Evolutionary conservation across 2,797 vertebrate genomes (phyloP).

Genomic region (Anguilla megastoma): DNA sequence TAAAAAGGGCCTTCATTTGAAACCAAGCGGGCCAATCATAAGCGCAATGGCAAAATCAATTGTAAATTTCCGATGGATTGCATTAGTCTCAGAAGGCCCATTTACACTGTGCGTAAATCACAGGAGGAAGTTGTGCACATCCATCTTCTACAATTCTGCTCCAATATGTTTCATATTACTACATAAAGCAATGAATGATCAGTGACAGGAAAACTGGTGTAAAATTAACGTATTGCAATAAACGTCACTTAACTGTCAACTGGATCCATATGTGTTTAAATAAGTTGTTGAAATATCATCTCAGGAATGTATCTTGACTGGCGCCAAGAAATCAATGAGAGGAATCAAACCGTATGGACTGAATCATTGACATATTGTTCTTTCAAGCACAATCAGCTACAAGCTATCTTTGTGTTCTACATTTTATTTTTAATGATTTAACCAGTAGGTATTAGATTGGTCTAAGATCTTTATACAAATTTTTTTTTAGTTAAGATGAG

Average conservation of each 20-base stretch:
- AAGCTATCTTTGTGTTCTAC: background rate
- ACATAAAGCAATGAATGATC: slow-evolving; percentile 21
- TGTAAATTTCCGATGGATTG: slow-evolving; percentile 42
- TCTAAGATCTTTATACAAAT: background rate
- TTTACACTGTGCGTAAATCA: slow-evolving; percentile 36
- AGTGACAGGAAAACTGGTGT: slow-evolving; percentile 11
- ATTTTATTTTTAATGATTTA: background rate
- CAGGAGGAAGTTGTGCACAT: slow-evolving; percentile 28
- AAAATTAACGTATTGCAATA: slow-evolving; percentile 28
- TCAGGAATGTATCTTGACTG: slow-evolving; percentile 14
- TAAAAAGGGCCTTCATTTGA: slow-evolving; percentile 32
- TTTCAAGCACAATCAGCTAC: background rate
- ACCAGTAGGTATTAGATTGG: background rate
- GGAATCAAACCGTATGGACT: background rate
- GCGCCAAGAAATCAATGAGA: slow-evolving; percentile 5
- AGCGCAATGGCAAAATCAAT: slow-evolving; percentile 52
- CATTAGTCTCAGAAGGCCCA: slow-evolving; percentile 45
- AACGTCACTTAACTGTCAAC: slow-evolving; percentile 41
- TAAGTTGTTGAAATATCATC: background rate
- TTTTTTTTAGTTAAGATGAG: background rate
- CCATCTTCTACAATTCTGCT: slow-evolving; percentile 5
- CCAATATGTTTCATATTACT: slow-evolving; percentile 14
- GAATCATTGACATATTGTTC: background rate
- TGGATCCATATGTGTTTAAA: slow-evolving; percentile 32
- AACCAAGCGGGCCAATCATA: slow-evolving; percentile 45